Evolutionary conservation across 1,140 invertebrate genomes (phyloP), one percentile per base, ranked within the genome.

Genomic region (Cydia pomonella): DNA sequence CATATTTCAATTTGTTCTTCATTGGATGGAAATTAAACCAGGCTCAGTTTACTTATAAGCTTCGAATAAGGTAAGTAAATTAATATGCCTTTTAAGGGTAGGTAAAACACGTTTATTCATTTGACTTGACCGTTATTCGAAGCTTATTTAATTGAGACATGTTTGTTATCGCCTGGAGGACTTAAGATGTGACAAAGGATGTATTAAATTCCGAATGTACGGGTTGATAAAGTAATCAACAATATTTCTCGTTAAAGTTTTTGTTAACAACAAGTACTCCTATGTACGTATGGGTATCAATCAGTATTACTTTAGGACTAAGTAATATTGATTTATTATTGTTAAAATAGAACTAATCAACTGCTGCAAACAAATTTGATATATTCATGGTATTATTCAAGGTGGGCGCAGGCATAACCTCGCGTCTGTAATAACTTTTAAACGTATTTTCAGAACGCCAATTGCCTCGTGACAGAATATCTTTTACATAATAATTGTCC

Each of bases 121-220:
- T 44, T 44, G 41, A 44, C 41, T 44, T 44, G 41, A 44, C 41
- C 41, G 41, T n/a, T n/a, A n/a, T n/a, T n/a, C n/a, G n/a, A n/a
- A n/a, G n/a, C n/a, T n/a, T n/a, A n/a, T n/a, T n/a, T n/a, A n/a
- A n/a, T n/a, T n/a, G n/a, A n/a, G n/a, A n/a, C n/a, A n/a, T n/a
- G n/a, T n/a, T n/a, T n/a, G 33, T 71, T 71, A 71, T 71, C 66
- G 66, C 66, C 25, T 71, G 66, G 66, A 38, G 69, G 18, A 27
- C 9, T 38, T 38, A 2, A 6, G 0, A 38, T 3, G 0, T 1
- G 6, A 38, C 5, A 6, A 3, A 38, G 6, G 33, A 38, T 38
- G 29, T 38, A 38, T 38, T 10, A 6, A 2, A 25, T 53, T 53
- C n/a, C n/a, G 5, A 53, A 53, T n/a, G 18, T 27, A 27, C 25